Evolutionary conservation across 2,113 vertebrate species (phyloP), one percentile per base, ranked within the genome.

Genomic region (Numida meleagris): DNA sequence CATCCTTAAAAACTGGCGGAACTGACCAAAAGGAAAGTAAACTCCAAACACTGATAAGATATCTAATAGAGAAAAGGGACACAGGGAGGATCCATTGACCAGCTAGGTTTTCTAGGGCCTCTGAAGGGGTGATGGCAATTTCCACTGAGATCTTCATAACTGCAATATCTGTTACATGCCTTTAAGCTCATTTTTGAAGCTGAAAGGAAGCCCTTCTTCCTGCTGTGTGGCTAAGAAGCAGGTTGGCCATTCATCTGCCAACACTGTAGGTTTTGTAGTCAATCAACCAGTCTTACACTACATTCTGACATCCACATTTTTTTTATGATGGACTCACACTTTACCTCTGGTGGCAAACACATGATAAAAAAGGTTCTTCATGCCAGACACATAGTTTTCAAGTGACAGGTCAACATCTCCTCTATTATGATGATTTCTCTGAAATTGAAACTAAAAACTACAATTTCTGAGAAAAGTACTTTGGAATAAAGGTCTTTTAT

Each of bases 31-130:
- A 8, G 13, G 29, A 62, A 7, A 23, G 40, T 14, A 45, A 34
- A 2, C 17, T 66, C 17, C 17, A 70, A 71, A n/a, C 6, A n/a
- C 4, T 36, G 18, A 27, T 48, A 10, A 24, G 8, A 77, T 11
- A 57, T 0, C 3, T 59, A 42, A 15, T 13, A 77, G 12, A 36
- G 27, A 31, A 67, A 61, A 90, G 1, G 4, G 2, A 2, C 13
- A 16, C 6, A 31, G 16, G 45, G 24, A 51, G 8, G 9, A 21
- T 7, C 0, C 58, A 72, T 36, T 58, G 18, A 31, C 17, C 24
- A 23, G 4, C 1, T 17, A 31, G 3, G 4, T 40, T 74, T 92
- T 45, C 24, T 33, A 34, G 7, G 11, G 7, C 2, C 20, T 70
- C 7, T n/a, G 29, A 66, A 25, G 10, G 12, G 2, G 12, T 33